Percentiles rank a stretch among this genome's conserved stretches.
phyloP scores from a whole-genome alignment of 2,797 vertebrate genomes.

The Crocidura indochinensis region DNA sequence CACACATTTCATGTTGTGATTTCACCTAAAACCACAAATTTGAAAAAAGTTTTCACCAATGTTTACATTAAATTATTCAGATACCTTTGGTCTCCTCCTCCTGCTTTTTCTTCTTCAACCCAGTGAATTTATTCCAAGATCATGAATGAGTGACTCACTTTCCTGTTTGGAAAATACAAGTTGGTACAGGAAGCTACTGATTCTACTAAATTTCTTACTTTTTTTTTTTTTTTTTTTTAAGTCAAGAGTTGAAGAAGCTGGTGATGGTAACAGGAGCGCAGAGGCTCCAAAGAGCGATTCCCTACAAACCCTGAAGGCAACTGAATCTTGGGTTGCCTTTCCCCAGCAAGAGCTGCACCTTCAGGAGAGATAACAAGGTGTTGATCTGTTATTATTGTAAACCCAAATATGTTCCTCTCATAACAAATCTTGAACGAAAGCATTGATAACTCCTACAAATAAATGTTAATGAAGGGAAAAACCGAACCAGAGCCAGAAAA shows the following conservation, averaged over 20 bases:
- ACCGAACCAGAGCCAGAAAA: background rate
- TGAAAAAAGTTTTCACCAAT: background rate
- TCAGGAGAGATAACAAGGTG: background rate
- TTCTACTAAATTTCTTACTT: background rate
- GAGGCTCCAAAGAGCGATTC: background rate
- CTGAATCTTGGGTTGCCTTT: background rate
- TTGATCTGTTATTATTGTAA: background rate
- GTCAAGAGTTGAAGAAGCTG: background rate
- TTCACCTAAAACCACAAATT: background rate
- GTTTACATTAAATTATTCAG: background rate
- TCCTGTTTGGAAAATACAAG: background rate
- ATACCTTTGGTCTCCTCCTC: constrained; percentile 13
- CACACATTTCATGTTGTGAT: constrained; percentile 4
- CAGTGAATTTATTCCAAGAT: constrained; percentile 38
- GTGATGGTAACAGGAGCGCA: background rate
- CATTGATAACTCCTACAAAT: background rate
- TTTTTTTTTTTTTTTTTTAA: too few relatives aligned
- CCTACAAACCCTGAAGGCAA: background rate
- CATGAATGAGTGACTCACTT: background rate
- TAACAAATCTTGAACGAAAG: background rate
- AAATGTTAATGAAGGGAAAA: background rate
- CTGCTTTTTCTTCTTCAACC: background rate
- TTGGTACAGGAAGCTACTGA: background rate
- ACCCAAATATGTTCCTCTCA: background rate
- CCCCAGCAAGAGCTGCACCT: background rate